These are phyloP conservation scores for Heliconius sara DNA, from an alignment of 2,888 invertebrate genomes.

Conservation along the genomic window DNA sequence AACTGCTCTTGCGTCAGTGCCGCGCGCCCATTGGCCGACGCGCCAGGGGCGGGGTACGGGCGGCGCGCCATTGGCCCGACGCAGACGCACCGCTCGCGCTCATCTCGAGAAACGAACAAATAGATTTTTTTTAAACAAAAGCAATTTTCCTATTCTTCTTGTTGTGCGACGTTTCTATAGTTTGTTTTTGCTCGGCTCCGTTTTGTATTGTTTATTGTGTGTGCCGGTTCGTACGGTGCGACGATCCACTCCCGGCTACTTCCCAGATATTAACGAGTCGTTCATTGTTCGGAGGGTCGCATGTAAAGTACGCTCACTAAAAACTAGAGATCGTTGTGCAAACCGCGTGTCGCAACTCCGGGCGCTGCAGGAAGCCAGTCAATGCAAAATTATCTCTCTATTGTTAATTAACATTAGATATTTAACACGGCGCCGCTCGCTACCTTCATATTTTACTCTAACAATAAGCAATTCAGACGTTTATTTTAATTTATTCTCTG, in stretches of 20 bases:
- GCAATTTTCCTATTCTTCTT: slow-evolving; percentile 84
- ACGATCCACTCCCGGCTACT: slow-evolving; percentile 82
- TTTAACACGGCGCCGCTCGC: slow-evolving; percentile 56
- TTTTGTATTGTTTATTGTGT: slow-evolving; percentile 82
- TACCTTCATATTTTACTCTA: slow-evolving; percentile 54
- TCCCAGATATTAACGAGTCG: slow-evolving; percentile 76
- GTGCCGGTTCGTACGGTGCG: slow-evolving; percentile 63
- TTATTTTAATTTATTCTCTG: slow-evolving; percentile 40
- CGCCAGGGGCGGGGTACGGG: slow-evolving; percentile 73
- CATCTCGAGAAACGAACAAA: slow-evolving; percentile 81
- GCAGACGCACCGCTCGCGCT: slow-evolving; percentile 74
- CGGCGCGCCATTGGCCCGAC: slow-evolving; percentile 71
- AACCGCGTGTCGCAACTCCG: slow-evolving; percentile 61
- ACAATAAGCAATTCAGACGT: slow-evolving; percentile 50
- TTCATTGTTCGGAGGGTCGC: slow-evolving; percentile 69
- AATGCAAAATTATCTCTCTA: slow-evolving; percentile 53
- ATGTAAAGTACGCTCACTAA: slow-evolving; percentile 78
- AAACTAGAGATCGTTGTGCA: slow-evolving; percentile 77
- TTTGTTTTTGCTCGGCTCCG: slow-evolving; percentile 78
- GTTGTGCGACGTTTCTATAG: slow-evolving; percentile 79
- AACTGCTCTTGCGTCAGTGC: slow-evolving; percentile 77
- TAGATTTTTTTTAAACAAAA: slow-evolving; percentile 83
- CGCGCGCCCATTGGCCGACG: slow-evolving; percentile 69
- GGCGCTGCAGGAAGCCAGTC: slow-evolving; percentile 51
- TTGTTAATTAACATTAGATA: slow-evolving; percentile 74